These are phyloP conservation scores for Panonychus citri DNA, from an alignment of 1,140 invertebrate genomes.

Conservation along the genomic window DNA sequence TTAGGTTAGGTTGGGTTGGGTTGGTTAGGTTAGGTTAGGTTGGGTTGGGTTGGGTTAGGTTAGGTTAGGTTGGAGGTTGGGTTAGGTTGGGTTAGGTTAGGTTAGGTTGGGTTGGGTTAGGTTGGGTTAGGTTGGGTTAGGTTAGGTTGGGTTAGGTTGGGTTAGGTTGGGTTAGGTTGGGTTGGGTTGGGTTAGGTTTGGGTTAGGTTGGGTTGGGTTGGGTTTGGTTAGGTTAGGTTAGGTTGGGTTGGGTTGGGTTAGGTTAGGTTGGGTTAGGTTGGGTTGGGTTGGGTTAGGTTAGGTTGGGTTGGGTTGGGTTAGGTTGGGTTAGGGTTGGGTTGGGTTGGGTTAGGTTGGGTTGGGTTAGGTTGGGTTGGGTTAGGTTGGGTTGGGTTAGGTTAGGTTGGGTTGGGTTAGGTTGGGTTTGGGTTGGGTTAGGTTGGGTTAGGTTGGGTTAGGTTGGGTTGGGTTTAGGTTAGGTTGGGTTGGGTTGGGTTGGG, in stretches of 20 bases:
- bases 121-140: constrained; percentile 15
- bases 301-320: constrained; percentile 10
- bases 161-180: constrained; percentile 10
- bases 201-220: constrained; percentile 16
- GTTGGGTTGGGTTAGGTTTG: constrained; percentile 10
- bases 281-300: constrained; percentile 11
- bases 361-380: too few relatives aligned
- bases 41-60: constrained; percentile 14
- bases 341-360: too few relatives aligned
- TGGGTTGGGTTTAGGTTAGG: too few relatives aligned
- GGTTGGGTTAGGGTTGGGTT: too few relatives aligned
- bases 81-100: too few relatives aligned
- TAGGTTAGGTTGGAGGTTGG: constrained; percentile 15
- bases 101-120: constrained; percentile 18
- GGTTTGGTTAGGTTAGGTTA: constrained; percentile 7
- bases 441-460: constrained; percentile 14
- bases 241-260: constrained; percentile 14
- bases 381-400: too few relatives aligned
- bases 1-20: too few relatives aligned
- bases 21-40: too few relatives aligned
- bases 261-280: constrained; percentile 17
- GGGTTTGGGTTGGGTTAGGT: constrained; percentile 14
- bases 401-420: too few relatives aligned
- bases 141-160: constrained; percentile 16
- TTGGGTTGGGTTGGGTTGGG: constrained; percentile 15